These are phyloP conservation scores for Gortyna flavago DNA, from an alignment of 2,888 invertebrate genomes.

Conservation along the genomic window DNA sequence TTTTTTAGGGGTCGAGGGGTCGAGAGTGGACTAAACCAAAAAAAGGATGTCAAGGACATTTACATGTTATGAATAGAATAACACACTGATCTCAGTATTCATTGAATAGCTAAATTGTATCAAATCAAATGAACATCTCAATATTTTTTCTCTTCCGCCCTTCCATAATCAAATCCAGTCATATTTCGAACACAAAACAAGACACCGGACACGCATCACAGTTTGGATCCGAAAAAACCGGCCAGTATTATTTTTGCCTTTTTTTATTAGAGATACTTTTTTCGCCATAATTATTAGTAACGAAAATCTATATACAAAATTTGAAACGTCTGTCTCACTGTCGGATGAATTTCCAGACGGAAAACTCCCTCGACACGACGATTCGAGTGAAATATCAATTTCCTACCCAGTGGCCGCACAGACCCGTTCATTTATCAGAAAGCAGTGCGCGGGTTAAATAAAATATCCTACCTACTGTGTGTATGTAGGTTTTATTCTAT, in stretches of 20 bases:
- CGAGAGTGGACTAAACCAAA: too few relatives aligned
- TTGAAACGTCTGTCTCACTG: constrained; percentile 63
- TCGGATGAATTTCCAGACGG: constrained; percentile 63
- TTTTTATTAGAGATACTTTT: not conserved
- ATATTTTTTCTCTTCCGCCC: constrained; percentile 14
- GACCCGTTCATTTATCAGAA: constrained; percentile 80
- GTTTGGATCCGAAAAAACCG: not conserved
- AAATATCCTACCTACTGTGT: constrained; percentile 64
- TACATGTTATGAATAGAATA: not conserved
- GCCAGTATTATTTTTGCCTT: not conserved
- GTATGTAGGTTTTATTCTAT: constrained; percentile 38
- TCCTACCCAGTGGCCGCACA: constrained; percentile 78
- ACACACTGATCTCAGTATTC: not conserved
- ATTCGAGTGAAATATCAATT: constrained; percentile 86
- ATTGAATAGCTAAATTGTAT: constrained; percentile 20
- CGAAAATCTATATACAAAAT: constrained; percentile 59
- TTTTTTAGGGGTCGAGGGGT: too few relatives aligned
- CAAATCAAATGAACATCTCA: constrained; percentile 21
- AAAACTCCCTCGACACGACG: constrained; percentile 68
- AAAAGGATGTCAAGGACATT: not conserved
- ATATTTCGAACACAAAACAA: constrained; percentile 20
- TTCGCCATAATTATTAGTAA: constrained; percentile 41
- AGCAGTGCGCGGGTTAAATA: constrained; percentile 73
- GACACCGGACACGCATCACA: not conserved
- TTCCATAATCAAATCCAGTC: constrained; percentile 21